Evolutionary conservation across 2,113 vertebrate species (phyloP).

Genomic region (Coreoperca whiteheadi): DNA sequence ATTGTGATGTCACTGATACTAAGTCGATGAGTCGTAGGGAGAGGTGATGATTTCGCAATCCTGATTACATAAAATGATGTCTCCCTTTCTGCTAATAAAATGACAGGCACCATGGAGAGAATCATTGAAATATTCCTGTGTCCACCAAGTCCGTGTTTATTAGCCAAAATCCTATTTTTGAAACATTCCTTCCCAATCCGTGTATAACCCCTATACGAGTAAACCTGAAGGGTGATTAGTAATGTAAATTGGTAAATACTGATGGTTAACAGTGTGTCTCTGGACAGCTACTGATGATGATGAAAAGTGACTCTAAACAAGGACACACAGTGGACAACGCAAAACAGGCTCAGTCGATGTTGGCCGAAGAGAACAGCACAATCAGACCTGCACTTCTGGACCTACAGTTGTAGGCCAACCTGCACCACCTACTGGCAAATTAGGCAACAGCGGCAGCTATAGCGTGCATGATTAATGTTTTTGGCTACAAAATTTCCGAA

Average conservation of each 20-base stretch:
- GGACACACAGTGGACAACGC: background rate
- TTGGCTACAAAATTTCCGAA: background rate
- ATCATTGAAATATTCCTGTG: constrained; percentile 31
- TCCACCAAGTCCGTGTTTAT: constrained; percentile 32
- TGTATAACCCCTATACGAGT: background rate
- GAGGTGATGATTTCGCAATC: constrained; percentile 58
- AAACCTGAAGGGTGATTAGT: background rate
- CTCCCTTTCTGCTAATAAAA: constrained; percentile 53
- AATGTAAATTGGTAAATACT: background rate
- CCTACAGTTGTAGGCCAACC: background rate
- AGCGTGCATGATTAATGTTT: background rate
- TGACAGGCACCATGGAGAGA: constrained; percentile 36
- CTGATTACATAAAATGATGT: constrained; percentile 56
- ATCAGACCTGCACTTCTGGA: background rate
- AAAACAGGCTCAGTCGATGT: background rate
- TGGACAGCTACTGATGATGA: background rate
- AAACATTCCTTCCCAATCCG: background rate
- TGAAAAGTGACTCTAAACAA: background rate
- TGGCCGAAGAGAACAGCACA: background rate
- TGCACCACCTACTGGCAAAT: background rate
- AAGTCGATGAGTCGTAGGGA: constrained; percentile 46
- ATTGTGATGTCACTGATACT: constrained; percentile 44
- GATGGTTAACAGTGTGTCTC: background rate
- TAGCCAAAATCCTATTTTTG: background rate
- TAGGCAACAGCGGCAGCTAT: background rate